Conservation (phyloP, 2,113 vertebrate genomes). For the Mionectes macconnelli region DNA sequence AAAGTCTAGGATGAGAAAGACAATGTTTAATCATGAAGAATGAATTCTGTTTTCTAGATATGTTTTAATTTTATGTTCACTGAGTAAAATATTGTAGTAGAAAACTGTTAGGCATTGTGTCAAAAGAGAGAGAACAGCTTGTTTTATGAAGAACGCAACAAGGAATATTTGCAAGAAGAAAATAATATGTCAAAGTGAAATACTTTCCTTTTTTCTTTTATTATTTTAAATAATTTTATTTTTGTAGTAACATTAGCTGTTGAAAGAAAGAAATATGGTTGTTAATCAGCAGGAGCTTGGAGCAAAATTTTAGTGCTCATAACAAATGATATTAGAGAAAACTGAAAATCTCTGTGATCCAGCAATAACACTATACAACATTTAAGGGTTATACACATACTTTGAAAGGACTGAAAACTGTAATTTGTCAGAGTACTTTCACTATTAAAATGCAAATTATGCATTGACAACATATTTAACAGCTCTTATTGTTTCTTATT, state of each 20-base stretch:
- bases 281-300: neutral
- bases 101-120: neutral
- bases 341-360: neutral
- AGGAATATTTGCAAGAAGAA: neutral
- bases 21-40: neutral
- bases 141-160: neutral
- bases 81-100: neutral
- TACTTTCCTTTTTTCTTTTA: neutral
- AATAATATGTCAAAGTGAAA: neutral
- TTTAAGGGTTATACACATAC: neutral
- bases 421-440: neutral
- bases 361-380: neutral
- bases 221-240: neutral
- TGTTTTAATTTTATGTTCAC: neutral
- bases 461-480: neutral
- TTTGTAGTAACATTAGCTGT: neutral
- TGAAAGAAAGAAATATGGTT: neutral
- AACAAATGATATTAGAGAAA: neutral
- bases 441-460: neutral
- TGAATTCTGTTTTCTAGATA: neutral
- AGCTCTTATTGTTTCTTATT: neutral
- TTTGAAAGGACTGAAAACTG: neutral
- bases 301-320: neutral
- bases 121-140: neutral
- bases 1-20: neutral